Evolutionary conservation across 1,140 invertebrate species (phyloP).

Genomic region (Colletes gigas): DNA sequence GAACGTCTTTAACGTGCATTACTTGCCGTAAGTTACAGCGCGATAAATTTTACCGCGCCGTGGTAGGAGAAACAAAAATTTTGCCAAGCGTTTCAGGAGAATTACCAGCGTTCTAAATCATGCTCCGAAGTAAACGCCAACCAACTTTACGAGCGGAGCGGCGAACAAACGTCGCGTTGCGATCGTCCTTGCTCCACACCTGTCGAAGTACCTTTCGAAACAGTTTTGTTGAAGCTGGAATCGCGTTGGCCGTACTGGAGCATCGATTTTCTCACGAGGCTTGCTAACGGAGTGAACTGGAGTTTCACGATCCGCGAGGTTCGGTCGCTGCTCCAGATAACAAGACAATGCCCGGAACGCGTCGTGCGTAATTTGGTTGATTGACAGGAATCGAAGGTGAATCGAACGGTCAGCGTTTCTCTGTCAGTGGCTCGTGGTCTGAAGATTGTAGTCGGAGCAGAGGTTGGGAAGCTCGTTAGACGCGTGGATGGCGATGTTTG

Average conservation of each 20-base stretch:
- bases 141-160: conserved; percentile 19
- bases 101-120: conserved; percentile 43
- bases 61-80: conserved; percentile 15
- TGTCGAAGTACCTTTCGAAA: too few relatives aligned
- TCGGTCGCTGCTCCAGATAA: too few relatives aligned
- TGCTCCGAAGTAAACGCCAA: neutral
- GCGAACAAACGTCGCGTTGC: conserved; percentile 32
- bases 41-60: conserved; percentile 25
- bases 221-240: too few relatives aligned
- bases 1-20: conserved; percentile 40
- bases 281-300: too few relatives aligned
- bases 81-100: conserved; percentile 27
- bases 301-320: too few relatives aligned
- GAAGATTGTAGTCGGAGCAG: neutral
- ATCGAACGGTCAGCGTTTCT: neutral
- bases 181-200: too few relatives aligned
- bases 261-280: conserved; percentile 20
- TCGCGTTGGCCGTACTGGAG: too few relatives aligned
- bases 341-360: too few relatives aligned
- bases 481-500: conserved; percentile 63
- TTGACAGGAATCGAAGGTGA: too few relatives aligned
- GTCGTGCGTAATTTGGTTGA: too few relatives aligned
- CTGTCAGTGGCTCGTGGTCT: too few relatives aligned
- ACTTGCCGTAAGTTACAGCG: conserved; percentile 41
- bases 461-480: conserved; percentile 63